A percentile compares a stretch with the other conserved stretches of the same genome.
These are phyloP conservation scores for Zootermopsis nevadensis DNA, from an alignment of 2,888 invertebrate genomes.

Conservation along the genomic window DNA sequence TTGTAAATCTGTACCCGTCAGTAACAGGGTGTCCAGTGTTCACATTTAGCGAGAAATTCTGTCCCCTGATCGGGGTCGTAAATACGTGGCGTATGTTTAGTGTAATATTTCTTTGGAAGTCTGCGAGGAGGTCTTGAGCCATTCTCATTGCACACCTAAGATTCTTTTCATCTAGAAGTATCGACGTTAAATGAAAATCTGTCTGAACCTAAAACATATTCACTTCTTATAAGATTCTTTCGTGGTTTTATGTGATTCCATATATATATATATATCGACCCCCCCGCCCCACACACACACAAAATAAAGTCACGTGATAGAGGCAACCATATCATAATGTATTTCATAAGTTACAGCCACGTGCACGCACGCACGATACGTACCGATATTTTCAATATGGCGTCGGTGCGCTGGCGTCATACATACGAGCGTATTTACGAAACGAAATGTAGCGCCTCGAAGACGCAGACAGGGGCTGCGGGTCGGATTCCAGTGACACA, in stretches of 20 bases:
- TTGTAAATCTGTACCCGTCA: too few species aligned
- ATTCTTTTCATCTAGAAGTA: neutral
- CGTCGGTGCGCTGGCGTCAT: neutral
- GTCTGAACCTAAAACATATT: neutral
- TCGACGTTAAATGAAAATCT: neutral
- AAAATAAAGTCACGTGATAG: neutral
- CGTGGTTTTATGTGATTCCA: neutral
- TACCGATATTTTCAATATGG: neutral
- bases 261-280: neutral
- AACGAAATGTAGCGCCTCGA: slow-evolving; percentile 1
- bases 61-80: too few species aligned
- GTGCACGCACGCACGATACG: neutral
- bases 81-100: too few species aligned
- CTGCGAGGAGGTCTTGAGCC: too few species aligned
- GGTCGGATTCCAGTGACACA: neutral
- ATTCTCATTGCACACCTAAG: too few species aligned
- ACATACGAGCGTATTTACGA: neutral
- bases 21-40: too few species aligned
- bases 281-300: too few species aligned
- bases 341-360: neutral
- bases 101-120: too few species aligned
- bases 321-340: neutral
- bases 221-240: neutral
- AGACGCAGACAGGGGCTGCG: neutral
- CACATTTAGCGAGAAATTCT: too few species aligned